Conservation (phyloP, 2,797 vertebrate species). For the Uromys caudimaculatus region DNA sequence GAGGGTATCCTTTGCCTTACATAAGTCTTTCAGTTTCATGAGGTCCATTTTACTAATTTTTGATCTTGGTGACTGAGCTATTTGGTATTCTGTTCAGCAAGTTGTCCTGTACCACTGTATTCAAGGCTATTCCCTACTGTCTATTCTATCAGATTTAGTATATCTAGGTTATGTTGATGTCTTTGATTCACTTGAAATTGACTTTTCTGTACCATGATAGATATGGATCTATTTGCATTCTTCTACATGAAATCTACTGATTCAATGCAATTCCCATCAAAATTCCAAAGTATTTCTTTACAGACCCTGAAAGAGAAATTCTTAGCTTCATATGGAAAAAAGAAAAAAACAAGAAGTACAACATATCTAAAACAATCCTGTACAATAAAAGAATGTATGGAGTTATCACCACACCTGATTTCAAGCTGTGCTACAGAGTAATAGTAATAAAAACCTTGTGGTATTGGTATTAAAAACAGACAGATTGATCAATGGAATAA, state of each 20-base stretch:
- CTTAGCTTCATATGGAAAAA: neutral
- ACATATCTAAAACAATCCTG: neutral
- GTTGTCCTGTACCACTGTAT: neutral
- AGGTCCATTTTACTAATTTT: neutral
- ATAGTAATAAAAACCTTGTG: neutral
- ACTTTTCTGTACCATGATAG: neutral
- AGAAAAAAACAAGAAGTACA: neutral
- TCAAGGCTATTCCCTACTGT: neutral
- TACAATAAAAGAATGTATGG: neutral
- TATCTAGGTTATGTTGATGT: neutral
- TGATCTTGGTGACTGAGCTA: neutral
- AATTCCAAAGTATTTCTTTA: neutral
- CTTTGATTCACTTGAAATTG: neutral
- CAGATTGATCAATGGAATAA: neutral
- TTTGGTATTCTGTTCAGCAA: neutral
- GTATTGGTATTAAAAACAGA: neutral
- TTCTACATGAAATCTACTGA: neutral
- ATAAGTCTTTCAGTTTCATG: neutral
- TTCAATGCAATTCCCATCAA: neutral
- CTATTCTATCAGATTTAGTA: neutral
- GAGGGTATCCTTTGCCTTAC: neutral
- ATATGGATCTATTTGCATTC: neutral
- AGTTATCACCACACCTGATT: neutral
- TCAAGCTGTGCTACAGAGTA: neutral
- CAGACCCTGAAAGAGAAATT: neutral